Evolutionary conservation across 2,113 vertebrate genomes (phyloP).

Genomic region (Mugil cephalus): DNA sequence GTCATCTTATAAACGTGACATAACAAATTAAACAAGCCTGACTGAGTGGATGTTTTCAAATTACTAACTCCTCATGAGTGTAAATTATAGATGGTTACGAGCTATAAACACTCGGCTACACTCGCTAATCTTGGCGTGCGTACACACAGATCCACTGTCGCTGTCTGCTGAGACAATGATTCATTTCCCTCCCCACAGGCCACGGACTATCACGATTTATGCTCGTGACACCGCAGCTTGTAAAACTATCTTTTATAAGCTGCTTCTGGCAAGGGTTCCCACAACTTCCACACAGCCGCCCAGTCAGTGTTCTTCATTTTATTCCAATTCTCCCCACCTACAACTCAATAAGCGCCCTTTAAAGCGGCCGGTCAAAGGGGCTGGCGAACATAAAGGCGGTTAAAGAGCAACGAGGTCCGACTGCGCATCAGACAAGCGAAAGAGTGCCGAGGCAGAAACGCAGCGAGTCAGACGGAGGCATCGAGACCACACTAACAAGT

Average conservation of each 20-base stretch:
- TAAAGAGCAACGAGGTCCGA: conserved; percentile 21
- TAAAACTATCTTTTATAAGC: conserved; percentile 63
- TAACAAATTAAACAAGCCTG: conserved; percentile 2
- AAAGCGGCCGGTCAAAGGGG: conserved; percentile 34
- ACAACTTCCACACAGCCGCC: conserved; percentile 42
- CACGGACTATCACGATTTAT: conserved; percentile 56
- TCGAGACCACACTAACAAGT: conserved; percentile 49
- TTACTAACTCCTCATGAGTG: not conserved
- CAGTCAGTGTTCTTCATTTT: conserved; percentile 21
- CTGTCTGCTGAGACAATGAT: conserved; percentile 48
- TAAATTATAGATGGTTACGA: conserved; percentile 37
- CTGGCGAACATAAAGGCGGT: conserved; percentile 2
- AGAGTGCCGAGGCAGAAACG: not conserved
- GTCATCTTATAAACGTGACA: not conserved
- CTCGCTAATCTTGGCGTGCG: conserved; percentile 2
- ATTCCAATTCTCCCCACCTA: conserved; percentile 7
- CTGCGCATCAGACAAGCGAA: conserved; percentile 11
- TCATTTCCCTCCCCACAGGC: conserved; percentile 60
- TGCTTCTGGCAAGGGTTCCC: conserved; percentile 56
- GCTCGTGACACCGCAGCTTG: conserved; percentile 43
- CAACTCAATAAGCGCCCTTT: conserved; percentile 37
- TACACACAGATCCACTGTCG: conserved; percentile 15
- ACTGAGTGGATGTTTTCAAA: conserved; percentile 5
- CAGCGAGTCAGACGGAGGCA: conserved; percentile 36
- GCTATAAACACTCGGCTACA: conserved; percentile 13